Evolutionary conservation across 1,140 invertebrate genomes (phyloP), one percentile per base, ranked within the genome.

Genomic region (Eumaeus atala): DNA sequence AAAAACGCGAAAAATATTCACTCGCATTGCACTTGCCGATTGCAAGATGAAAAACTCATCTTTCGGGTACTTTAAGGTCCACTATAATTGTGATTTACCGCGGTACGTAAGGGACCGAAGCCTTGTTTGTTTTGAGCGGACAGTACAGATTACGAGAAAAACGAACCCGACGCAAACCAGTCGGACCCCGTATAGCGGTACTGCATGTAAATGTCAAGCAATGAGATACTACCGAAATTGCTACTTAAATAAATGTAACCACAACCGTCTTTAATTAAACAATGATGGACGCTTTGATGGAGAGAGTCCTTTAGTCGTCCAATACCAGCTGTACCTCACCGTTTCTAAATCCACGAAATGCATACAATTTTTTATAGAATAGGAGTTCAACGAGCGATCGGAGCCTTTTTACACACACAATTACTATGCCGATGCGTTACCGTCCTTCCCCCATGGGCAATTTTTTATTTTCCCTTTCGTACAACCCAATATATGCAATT

Each of bases 61-160:
- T 40, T 37, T 28, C 21, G 12, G 33, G 42, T 44, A 10, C 21
- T 4, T 14, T 16, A 34, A 44, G 42, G 18, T 34, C 18, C 38
- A 14, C 8, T 16, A 34, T 28, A 59, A 50, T 54, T 54, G 40
- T 44, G 51, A 59, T 44, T 51, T 57, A 48, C 40, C 38, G 12
- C 14, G 14, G 37, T 34, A 44, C 42, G 44, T 44, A 53, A 44
- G 16, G 40, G 14, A 44, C 40, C 40, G 12, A 44, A 17, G 17
- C 63, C 70, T 69, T 77, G 77, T 83, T 81, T 83, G 77, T 83
- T 81, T 81, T 81, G 72, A 72, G 67, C 51, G 63, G 62, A 68
- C 69, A 77, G 80, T 70, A 77, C 77, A 76, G 77, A 76, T 79
- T 73, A 67, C 58, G 59, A 73, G 75, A 77, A 81, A 77, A 80